These are phyloP conservation scores for Mesitornis unicolor DNA, from an alignment of 2,113 vertebrate species.

Conservation along the genomic window DNA sequence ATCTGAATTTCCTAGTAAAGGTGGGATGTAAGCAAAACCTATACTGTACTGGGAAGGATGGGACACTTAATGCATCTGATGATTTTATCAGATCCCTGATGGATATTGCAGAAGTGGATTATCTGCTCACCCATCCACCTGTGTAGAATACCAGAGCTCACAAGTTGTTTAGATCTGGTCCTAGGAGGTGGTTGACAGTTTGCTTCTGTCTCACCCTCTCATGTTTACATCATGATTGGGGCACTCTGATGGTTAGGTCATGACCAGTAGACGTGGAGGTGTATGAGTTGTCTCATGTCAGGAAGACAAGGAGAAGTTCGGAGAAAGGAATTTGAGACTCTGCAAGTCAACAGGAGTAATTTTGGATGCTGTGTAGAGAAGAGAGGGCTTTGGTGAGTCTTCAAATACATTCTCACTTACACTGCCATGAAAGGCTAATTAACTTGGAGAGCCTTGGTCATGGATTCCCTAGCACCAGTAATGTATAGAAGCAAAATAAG, in stretches of 20 bases:
- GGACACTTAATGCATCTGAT: background rate
- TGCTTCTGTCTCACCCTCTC: background rate
- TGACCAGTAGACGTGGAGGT: background rate
- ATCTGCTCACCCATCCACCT: background rate
- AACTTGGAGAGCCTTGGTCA: background rate
- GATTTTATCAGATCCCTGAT: background rate
- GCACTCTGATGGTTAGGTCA: background rate
- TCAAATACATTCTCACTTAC: background rate
- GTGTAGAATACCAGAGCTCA: background rate
- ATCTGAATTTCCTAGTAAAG: background rate
- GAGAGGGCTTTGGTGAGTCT: background rate
- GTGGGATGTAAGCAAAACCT: background rate
- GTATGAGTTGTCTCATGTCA: background rate
- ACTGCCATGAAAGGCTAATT: background rate
- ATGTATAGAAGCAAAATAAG: background rate
- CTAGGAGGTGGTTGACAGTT: background rate
- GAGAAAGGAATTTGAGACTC: background rate
- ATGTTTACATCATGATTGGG: background rate
- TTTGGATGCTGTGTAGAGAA: background rate
- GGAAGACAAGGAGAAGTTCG: background rate
- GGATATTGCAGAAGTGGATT: background rate
- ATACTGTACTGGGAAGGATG: background rate
- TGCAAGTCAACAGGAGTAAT: background rate
- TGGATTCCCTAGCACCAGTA: background rate
- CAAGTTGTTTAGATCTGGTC: background rate